Base-by-base conservation (phyloP, 1,140 invertebrate genomes). In the Trissolcus basalis region DNA sequence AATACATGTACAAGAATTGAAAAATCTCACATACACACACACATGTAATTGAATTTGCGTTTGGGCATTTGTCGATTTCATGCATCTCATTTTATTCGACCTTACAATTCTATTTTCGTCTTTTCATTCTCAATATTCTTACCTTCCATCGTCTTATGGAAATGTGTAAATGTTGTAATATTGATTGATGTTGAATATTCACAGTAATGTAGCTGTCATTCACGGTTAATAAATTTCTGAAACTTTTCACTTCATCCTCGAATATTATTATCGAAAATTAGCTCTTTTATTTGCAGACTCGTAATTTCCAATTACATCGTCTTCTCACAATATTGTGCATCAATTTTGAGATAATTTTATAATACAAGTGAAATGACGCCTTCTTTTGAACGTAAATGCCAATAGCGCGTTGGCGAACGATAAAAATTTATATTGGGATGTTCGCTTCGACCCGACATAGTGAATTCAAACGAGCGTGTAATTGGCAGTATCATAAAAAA, bases 401-500 rank as follows among this genome's bases (percentile, higher is more conserved):
- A 71, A 78, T 78, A 64, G 65, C 43, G 51, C 69, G 68, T 60
- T 60, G 67, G 78, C 58, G 73, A 73, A 54, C 79, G 83, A 85
- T 87, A 81, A 86, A 86, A 87, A 85, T 86, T 83, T 85, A 85
- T 85, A 83, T 82, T 80, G 69, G 67, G 74, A 68, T 78, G 81
- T 83, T 83, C 80, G 80, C 80, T 76, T 81, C 75, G 78, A 74
- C 70, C 79, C 79, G 60, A 83, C 81, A 86, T 83, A 87, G 85
- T 86, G 86, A 87, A 88, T 88, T 86, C 86, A 88, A 88, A 88
- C 85, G 83, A 81, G 83, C 86, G 85, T 89, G 83, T 88, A 89
- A 89, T 89, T 89, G 87, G 86, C 83, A 88, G 85, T 88, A 87
- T 89, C 87, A 83, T 89, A 87, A 88, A 88, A 85, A 86, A 81